phyloP scores from a whole-genome alignment of 2,113 vertebrate species.

The Ailuropoda melanoleuca region DNA sequence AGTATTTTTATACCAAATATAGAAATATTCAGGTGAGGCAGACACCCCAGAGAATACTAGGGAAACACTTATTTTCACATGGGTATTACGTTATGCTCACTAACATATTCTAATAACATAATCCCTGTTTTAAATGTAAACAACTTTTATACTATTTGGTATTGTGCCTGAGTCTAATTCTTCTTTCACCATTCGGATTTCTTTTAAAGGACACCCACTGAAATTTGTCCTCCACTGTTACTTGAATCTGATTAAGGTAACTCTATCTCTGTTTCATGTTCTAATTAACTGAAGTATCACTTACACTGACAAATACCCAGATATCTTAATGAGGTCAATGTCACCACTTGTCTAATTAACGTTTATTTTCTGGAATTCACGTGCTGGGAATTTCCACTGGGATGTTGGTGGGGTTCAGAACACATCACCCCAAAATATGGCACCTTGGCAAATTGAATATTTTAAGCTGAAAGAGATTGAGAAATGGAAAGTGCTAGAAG shows the following conservation, averaged over 20 bases:
- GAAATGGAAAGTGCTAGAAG: not conserved
- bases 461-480: not conserved
- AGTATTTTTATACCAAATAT: constrained; percentile 51
- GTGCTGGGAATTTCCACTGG: not conserved
- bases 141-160: not conserved
- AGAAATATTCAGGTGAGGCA: constrained; percentile 57
- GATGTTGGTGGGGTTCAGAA: not conserved
- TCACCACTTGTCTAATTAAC: constrained; percentile 3
- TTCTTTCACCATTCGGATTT: not conserved
- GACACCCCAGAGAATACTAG: constrained; percentile 43
- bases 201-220: not conserved
- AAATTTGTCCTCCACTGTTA: not conserved
- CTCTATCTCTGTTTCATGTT: not conserved
- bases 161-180: not conserved
- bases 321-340: constrained; percentile 13
- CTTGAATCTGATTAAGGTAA: constrained; percentile 55
- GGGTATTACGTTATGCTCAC: not conserved
- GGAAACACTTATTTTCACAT: constrained; percentile 31
- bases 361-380: constrained; percentile 32
- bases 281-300: not conserved
- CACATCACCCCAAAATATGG: not conserved
- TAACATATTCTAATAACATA: constrained; percentile 35
- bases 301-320: constrained; percentile 7
- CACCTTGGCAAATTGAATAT: not conserved
- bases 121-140: constrained; percentile 43